Evolutionary conservation across 2,797 vertebrate species (phyloP).

Genomic region (Enteromius unitaeniatus): DNA sequence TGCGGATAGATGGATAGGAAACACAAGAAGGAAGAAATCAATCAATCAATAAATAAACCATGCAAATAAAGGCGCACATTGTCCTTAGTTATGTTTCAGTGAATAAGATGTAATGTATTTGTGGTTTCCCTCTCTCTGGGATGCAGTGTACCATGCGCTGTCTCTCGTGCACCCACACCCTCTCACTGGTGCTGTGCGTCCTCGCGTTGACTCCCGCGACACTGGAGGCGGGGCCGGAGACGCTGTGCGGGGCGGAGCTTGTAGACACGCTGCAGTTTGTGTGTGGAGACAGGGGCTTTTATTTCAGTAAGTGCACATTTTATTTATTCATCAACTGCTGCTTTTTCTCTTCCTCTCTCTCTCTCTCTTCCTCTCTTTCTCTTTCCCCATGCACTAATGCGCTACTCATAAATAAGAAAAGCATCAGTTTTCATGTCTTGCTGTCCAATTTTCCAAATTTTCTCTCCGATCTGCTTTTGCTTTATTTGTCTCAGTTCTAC

Average conservation of each 20-base stretch:
- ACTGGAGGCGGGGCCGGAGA: constrained; percentile 89
- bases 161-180: constrained; percentile 88
- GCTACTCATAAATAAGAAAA: constrained; percentile 81
- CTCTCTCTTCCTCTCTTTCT: constrained; percentile 58
- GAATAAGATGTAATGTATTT: neutral
- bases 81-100: neutral
- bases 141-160: constrained; percentile 91
- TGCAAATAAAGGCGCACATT: neutral
- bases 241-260: constrained; percentile 97
- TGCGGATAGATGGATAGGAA: neutral
- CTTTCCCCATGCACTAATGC: constrained; percentile 74
- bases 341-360: neutral
- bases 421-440: constrained; percentile 70
- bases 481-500: neutral
- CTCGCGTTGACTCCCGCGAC: constrained; percentile 90
- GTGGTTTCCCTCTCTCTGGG: constrained; percentile 34
- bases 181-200: constrained; percentile 96
- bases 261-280: constrained; percentile 99
- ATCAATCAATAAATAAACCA: neutral
- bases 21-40: neutral
- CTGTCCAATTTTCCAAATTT: constrained; percentile 69
- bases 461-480: constrained; percentile 50
- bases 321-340: constrained; percentile 83
- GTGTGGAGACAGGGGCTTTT: constrained; percentile 98
- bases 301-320: constrained; percentile 98